These are phyloP conservation scores for human DNA, from an alignment of 2,113 vertebrate genomes.

Conservation along the genomic window GRCh38 chr17:9949001-9949500, in stretches of 20 bases:
- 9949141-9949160: neutral
- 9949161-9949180: neutral
- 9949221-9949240: neutral
- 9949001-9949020: neutral
- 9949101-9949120: accelerated
- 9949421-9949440: neutral
- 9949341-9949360: neutral
- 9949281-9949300: accelerated
- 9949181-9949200: neutral
- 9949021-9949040: neutral
- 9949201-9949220: accelerated
- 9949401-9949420: neutral
- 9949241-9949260: neutral
- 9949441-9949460: neutral
- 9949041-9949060: accelerated
- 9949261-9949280: too few species aligned
- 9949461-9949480: too few species aligned
- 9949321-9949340: accelerated
- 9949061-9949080: accelerated
- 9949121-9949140: neutral
- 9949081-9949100: accelerated
- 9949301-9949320: neutral
- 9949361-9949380: neutral
- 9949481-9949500: accelerated
- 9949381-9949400: neutral